A percentile compares a stretch with the other conserved stretches of the same genome.
Conservation (phyloP, 2,888 invertebrate genomes). For the Heteromurus nitidus region DNA sequence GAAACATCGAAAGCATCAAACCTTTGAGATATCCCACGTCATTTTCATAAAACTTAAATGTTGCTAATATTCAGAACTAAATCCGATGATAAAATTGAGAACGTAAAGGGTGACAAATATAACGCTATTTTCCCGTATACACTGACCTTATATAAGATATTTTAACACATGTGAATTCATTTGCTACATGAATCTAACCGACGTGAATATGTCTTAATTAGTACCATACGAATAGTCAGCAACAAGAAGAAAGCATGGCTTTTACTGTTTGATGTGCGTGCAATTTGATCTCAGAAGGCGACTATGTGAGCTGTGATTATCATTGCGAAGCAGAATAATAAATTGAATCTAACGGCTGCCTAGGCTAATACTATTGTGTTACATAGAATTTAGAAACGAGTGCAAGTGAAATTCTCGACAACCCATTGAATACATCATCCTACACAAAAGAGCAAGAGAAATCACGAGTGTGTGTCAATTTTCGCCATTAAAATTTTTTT, state of each 20-base stretch:
- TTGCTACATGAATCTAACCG: not conserved
- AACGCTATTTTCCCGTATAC: constrained; percentile 22
- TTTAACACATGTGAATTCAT: not conserved
- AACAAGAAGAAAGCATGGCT: constrained; percentile 24
- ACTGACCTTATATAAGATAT: constrained; percentile 9
- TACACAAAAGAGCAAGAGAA: not conserved
- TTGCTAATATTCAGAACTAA: too few relatives aligned
- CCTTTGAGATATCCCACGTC: too few relatives aligned
- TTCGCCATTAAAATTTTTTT: constrained; percentile 5
- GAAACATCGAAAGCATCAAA: too few relatives aligned
- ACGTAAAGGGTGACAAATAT: too few relatives aligned
- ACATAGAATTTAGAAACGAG: not conserved
- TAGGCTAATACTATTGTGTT: constrained; percentile 10
- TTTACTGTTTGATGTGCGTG: not conserved
- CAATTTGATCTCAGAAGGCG: constrained; percentile 3
- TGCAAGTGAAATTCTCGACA: too few relatives aligned
- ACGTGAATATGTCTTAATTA: constrained; percentile 30
- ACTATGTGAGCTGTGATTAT: constrained; percentile 21
- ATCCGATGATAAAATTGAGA: too few relatives aligned
- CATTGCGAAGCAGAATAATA: constrained; percentile 15
- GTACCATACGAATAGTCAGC: constrained; percentile 31
- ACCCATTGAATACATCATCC: too few relatives aligned
- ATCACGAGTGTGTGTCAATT: not conserved
- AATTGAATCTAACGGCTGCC: constrained; percentile 1
- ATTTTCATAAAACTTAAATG: too few relatives aligned